Evolutionary conservation across 2,797 vertebrate species (phyloP).

Genomic region (Coracias cyanogaster): DNA sequence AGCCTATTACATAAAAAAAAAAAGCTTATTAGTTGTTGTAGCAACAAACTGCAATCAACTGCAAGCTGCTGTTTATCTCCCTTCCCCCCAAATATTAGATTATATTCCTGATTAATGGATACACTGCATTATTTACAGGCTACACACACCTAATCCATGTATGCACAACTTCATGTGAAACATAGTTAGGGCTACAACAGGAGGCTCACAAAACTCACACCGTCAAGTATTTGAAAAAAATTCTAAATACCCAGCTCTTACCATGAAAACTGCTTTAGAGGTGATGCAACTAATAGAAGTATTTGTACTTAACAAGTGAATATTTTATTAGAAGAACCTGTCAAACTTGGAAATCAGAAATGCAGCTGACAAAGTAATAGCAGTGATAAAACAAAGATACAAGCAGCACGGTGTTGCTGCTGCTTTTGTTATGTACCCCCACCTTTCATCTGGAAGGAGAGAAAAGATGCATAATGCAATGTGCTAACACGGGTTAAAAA

Average conservation of each 20-base stretch:
- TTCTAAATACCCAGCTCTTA: not conserved
- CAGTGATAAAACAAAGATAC: not conserved
- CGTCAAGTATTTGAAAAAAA: not conserved
- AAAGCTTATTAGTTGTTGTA: not conserved
- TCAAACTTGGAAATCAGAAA: not conserved
- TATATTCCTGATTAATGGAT: not conserved
- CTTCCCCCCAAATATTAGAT: not conserved
- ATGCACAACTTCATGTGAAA: not conserved
- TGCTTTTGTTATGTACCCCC: not conserved
- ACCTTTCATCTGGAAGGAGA: not conserved
- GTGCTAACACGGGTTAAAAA: not conserved
- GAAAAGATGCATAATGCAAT: not conserved
- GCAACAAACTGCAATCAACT: conserved; percentile 5
- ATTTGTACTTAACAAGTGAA: not conserved
- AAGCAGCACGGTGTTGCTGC: not conserved
- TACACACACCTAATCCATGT: not conserved
- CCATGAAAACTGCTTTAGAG: not conserved
- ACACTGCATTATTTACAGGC: not conserved
- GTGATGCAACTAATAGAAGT: not conserved
- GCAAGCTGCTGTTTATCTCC: not conserved
- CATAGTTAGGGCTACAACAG: not conserved
- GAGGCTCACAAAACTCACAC: not conserved
- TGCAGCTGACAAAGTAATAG: not conserved
- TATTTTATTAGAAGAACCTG: not conserved
- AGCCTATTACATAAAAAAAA: conserved; percentile 80